Evolutionary conservation across 2,888 invertebrate genomes (phyloP).

Genomic region (Lasioglossum vierecki): DNA sequence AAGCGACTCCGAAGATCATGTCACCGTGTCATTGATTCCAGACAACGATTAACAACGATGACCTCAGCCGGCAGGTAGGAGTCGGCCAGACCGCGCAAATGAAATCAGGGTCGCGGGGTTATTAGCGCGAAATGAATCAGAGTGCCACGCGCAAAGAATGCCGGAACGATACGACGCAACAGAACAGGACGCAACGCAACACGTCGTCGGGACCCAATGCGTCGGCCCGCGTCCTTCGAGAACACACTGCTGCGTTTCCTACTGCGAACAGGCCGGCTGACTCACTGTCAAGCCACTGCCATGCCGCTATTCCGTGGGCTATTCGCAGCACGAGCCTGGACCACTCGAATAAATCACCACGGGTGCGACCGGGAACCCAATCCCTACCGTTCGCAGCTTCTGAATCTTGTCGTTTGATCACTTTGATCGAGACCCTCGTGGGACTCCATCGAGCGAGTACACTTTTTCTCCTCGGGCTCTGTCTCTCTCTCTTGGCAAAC

Average conservation of each 20-base stretch:
- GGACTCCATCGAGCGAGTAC: constrained; percentile 1
- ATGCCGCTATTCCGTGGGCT: constrained; percentile 76
- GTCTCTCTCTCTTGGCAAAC: neutral
- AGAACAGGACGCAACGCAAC: constrained; percentile 7
- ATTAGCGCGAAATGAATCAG: constrained; percentile 77
- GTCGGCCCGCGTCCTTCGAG: constrained; percentile 69
- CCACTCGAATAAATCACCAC: constrained; percentile 66
- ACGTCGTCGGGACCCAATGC: constrained; percentile 20
- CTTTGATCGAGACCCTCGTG: constrained; percentile 10
- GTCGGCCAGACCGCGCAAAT: constrained; percentile 26
- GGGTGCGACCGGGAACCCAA: constrained; percentile 25
- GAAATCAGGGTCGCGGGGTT: constrained; percentile 70
- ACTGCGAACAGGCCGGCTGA: constrained; percentile 71
- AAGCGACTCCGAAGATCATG: neutral
- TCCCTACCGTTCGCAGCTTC: constrained; percentile 35
- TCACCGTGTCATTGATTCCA: neutral
- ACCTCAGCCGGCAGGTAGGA: neutral
- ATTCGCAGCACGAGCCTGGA: constrained; percentile 73
- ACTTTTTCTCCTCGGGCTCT: neutral
- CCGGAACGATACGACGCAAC: constrained; percentile 35
- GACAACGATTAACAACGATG: neutral
- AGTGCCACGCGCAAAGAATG: constrained; percentile 62
- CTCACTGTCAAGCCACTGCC: constrained; percentile 63
- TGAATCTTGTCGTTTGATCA: constrained; percentile 33
- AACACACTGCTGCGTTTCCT: constrained; percentile 71